Evolutionary conservation across 2,888 invertebrate species (phyloP).

Genomic region (Cetonia aurata): DNA sequence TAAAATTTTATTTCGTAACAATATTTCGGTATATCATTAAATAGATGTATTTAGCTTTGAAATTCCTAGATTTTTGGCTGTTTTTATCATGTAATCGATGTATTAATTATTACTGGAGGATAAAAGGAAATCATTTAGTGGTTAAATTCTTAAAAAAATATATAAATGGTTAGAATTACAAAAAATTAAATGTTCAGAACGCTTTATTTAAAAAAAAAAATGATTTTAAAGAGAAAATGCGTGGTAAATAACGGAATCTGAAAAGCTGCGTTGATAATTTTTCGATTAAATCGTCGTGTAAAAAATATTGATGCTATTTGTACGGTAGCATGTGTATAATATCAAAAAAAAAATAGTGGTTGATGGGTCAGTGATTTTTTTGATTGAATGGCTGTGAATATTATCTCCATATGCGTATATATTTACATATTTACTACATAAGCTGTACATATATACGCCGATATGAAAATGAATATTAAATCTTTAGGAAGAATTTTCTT

Average conservation of each 20-base stretch:
- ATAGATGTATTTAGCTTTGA: conserved; percentile 44
- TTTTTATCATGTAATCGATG: conserved; percentile 8
- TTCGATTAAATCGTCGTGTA: conserved; percentile 19
- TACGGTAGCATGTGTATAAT: conserved; percentile 35
- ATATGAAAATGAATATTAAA: conserved; percentile 48
- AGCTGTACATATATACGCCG: conserved; percentile 45
- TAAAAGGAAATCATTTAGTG: conserved; percentile 35
- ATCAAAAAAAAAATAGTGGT: conserved; percentile 36
- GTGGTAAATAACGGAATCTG: conserved; percentile 23
- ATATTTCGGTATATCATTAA: conserved; percentile 29
- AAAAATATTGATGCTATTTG: conserved; percentile 45
- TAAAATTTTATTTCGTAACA: conserved; percentile 34
- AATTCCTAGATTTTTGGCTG: conserved; percentile 27
- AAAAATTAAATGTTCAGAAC: too few relatives aligned
- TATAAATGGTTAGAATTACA: conserved; percentile 42
- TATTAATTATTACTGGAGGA: conserved; percentile 13
- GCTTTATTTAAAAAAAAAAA: conserved; percentile 18
- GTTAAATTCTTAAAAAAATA: conserved; percentile 47
- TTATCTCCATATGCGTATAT: conserved; percentile 53
- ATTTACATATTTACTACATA: conserved; percentile 23
- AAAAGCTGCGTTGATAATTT: conserved; percentile 43
- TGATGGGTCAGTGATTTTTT: conserved; percentile 54
- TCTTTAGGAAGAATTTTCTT: conserved; percentile 50
- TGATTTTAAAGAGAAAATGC: conserved; percentile 30
- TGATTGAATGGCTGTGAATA: conserved; percentile 55